phyloP scores from a whole-genome alignment of 2,888 invertebrate species.

The Dasysyrphus tricinctus region DNA sequence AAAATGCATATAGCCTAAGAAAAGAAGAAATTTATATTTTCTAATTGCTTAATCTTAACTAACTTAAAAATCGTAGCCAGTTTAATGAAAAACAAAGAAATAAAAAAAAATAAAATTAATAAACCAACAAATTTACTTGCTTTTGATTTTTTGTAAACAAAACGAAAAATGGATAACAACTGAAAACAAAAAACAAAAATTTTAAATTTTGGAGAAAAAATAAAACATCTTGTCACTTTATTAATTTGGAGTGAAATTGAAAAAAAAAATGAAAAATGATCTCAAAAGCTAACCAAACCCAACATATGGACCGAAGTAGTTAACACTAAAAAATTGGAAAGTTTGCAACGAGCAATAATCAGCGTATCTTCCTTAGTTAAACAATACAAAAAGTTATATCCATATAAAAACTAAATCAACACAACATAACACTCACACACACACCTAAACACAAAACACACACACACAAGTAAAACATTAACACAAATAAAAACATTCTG shows the following conservation, averaged over 20 bases:
- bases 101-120: conserved; percentile 35
- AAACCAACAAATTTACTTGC: conserved; percentile 39
- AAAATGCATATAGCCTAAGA: conserved; percentile 71
- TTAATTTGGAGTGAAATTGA: conserved; percentile 46
- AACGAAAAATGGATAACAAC: conserved; percentile 4
- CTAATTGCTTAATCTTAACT: conserved; percentile 76
- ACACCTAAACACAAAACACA: background rate
- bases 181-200: conserved; percentile 27
- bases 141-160: conserved; percentile 54
- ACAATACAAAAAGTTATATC: conserved; percentile 11
- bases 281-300: conserved; percentile 30
- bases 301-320: conserved; percentile 66
- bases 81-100: conserved; percentile 2
- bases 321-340: conserved; percentile 51
- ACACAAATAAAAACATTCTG: conserved; percentile 41
- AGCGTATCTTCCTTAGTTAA: conserved; percentile 65
- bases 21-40: conserved; percentile 77
- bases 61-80: conserved; percentile 55
- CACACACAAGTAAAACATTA: background rate
- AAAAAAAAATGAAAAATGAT: conserved; percentile 20
- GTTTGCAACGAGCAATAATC: conserved; percentile 69
- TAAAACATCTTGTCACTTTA: conserved; percentile 18
- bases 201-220: conserved; percentile 28
- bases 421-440: background rate
- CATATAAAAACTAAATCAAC: conserved; percentile 1